Conservation (phyloP, 2,888 invertebrate species). For the Amphipyra berbera region DNA sequence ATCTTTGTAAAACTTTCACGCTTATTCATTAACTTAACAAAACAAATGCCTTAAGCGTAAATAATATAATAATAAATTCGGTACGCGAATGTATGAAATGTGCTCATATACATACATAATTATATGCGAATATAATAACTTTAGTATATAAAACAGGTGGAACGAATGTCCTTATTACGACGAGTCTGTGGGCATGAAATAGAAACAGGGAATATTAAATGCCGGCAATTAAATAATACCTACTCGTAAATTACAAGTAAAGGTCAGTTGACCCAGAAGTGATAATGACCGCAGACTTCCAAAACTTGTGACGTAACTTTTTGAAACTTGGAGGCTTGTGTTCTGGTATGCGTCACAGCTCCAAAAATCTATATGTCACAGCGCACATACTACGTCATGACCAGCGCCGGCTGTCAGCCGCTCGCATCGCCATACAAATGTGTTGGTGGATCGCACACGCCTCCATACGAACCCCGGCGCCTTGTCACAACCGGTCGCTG, state of each 20-base stretch:
- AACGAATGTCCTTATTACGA: slow-evolving; percentile 26
- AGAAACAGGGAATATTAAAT: slow-evolving; percentile 7
- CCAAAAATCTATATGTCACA: too few species aligned
- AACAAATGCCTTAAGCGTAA: background rate
- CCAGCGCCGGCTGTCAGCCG: slow-evolving; percentile 55
- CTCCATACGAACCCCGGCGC: slow-evolving; percentile 75
- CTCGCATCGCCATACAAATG: slow-evolving; percentile 66
- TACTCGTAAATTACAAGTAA: slow-evolving; percentile 2
- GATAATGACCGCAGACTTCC: slow-evolving; percentile 9
- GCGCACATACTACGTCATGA: slow-evolving; percentile 55
- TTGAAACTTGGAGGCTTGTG: slow-evolving; percentile 41
- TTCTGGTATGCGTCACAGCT: slow-evolving; percentile 29
- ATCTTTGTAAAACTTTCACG: background rate
- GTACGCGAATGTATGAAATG: background rate
- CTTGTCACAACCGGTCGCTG: slow-evolving; percentile 68
- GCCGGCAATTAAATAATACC: slow-evolving; percentile 4
- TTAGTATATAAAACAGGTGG: slow-evolving; percentile 10
- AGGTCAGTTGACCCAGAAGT: slow-evolving; percentile 35
- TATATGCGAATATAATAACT: too few species aligned
- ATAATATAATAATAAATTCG: background rate
- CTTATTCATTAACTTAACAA: slow-evolving; percentile 3
- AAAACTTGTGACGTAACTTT: slow-evolving; percentile 47
- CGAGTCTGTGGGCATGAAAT: slow-evolving; percentile 12
- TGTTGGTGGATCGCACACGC: slow-evolving; percentile 62
- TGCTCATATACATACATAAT: background rate